These are phyloP conservation scores for Onychorhynchus coronatus DNA, from an alignment of 2,113 vertebrate species.

Conservation along the genomic window DNA sequence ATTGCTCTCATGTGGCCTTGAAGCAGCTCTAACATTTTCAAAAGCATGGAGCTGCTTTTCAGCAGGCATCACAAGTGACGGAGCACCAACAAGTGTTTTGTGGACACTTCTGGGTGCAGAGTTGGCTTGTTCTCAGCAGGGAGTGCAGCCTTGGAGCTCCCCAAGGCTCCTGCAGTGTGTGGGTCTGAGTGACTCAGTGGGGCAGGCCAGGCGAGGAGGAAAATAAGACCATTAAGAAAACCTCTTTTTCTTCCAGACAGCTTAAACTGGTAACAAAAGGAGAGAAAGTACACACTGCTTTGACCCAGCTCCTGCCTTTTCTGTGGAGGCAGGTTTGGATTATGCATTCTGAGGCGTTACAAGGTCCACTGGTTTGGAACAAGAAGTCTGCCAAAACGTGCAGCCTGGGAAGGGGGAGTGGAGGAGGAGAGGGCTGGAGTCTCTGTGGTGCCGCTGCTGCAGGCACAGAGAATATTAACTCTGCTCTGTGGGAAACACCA, in stretches of 20 bases:
- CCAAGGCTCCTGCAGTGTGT: fast-evolving
- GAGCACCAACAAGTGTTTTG: neutral
- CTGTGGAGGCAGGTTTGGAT: neutral
- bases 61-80: neutral
- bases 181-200: neutral
- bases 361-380: constrained; percentile 63
- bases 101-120: neutral
- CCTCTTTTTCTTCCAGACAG: neutral
- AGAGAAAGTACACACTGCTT: neutral
- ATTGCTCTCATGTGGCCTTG: fast-evolving
- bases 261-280: neutral
- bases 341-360: constrained; percentile 9
- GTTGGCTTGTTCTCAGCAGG: neutral
- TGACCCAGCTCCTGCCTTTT: neutral
- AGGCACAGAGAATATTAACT: neutral
- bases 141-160: neutral
- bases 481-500: neutral
- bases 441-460: neutral
- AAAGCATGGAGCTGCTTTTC: neutral
- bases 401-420: neutral
- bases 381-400: constrained; percentile 40
- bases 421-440: neutral
- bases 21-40: neutral
- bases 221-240: neutral
- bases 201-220: too few species aligned